phyloP scores from a whole-genome alignment of 1,140 invertebrate genomes.

The Pogonus chalceus region DNA sequence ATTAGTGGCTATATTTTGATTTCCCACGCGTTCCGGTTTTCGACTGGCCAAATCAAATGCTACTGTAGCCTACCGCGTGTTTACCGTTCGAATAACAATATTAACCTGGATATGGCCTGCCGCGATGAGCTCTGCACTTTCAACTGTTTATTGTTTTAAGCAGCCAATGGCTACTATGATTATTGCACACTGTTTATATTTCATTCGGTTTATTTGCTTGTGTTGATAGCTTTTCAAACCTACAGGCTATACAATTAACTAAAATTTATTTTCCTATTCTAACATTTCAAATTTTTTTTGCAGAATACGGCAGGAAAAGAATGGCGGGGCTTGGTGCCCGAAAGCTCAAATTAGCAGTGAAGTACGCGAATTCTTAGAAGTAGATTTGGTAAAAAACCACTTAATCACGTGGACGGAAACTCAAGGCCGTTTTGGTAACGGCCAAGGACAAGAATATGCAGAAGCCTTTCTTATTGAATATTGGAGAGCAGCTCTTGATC shows the following conservation, averaged over 20 bases:
- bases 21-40: not conserved
- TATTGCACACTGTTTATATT: too few relatives aligned
- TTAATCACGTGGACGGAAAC: conserved; percentile 80
- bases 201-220: too few relatives aligned
- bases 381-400: conserved; percentile 67
- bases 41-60: too few relatives aligned
- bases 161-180: not conserved
- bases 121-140: not conserved
- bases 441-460: conserved; percentile 82
- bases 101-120: too few relatives aligned
- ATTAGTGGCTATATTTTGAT: conserved; percentile 6
- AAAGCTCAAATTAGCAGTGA: conserved; percentile 61
- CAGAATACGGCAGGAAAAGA: conserved; percentile 76
- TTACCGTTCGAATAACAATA: conserved; percentile 3
- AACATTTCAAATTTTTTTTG: too few relatives aligned
- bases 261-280: conserved; percentile 1
- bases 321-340: conserved; percentile 92
- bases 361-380: conserved; percentile 76
- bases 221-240: not conserved
- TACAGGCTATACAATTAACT: not conserved
- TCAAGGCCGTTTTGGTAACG: conserved; percentile 88
- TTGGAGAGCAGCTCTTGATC: conserved; percentile 54
- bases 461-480: conserved; percentile 81
- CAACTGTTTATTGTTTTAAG: conserved; percentile 3
- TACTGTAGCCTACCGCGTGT: not conserved